These are phyloP conservation scores for Lutjanus argentimaculatus DNA, from an alignment of 2,797 vertebrate species.

Conservation along the genomic window DNA sequence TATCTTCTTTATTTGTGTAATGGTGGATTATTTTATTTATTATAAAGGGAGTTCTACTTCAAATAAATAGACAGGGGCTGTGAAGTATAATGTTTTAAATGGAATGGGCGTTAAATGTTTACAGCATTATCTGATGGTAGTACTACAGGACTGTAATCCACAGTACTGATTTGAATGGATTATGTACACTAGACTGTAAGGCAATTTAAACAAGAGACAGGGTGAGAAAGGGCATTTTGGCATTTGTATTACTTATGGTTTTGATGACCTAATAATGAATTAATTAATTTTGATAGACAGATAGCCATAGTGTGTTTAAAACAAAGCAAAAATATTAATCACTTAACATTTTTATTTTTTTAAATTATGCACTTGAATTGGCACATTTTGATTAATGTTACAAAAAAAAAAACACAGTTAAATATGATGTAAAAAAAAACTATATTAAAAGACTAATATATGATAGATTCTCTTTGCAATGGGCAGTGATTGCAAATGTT, in stretches of 20 bases:
- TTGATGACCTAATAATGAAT: not conserved
- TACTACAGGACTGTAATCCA: conserved; percentile 40
- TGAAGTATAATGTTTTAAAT: not conserved
- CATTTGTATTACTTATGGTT: not conserved
- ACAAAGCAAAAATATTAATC: not conserved
- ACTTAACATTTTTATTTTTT: too few relatives aligned
- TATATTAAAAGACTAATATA: too few relatives aligned
- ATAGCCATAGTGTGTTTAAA: not conserved
- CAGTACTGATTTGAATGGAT: conserved; percentile 55
- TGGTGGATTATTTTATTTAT: not conserved
- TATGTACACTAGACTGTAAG: conserved; percentile 22
- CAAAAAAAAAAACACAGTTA: not conserved
- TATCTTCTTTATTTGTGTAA: conserved; percentile 4
- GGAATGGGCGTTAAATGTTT: not conserved
- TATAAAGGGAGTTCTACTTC: not conserved
- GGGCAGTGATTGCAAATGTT: not conserved
- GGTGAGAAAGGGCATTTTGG: not conserved
- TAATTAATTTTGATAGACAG: not conserved
- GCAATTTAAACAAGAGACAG: conserved; percentile 22
- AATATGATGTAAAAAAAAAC: too few relatives aligned
- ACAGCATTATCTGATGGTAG: conserved; percentile 12
- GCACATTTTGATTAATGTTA: not conserved
- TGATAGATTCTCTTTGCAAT: not conserved
- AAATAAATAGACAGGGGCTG: not conserved
- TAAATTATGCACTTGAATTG: too few relatives aligned